Conservation (phyloP, 2,113 vertebrate genomes). For the Crypturellus undulatus region DNA sequence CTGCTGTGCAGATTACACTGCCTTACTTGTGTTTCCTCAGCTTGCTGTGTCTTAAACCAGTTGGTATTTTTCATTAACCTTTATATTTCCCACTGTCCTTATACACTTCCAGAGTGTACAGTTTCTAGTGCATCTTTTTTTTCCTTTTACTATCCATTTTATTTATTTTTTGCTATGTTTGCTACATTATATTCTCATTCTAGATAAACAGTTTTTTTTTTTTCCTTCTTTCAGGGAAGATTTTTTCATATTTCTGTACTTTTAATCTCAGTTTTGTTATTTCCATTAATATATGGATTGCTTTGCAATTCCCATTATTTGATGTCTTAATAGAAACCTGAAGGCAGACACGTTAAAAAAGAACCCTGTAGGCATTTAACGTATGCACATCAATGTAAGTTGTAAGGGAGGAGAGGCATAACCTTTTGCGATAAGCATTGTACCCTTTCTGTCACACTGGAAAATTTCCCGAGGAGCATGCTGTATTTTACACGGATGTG, state of each 20-base stretch:
- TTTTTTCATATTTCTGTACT: background rate
- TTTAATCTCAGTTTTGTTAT: background rate
- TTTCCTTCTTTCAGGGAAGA: background rate
- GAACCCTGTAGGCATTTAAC: background rate
- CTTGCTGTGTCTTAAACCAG: background rate
- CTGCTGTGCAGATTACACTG: background rate
- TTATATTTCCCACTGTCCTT: background rate
- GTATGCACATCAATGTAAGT: background rate
- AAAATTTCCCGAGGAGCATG: background rate
- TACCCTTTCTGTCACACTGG: background rate
- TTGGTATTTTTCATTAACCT: background rate
- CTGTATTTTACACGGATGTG: background rate
- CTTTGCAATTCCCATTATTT: background rate
- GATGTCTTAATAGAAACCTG: background rate
- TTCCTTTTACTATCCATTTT: background rate
- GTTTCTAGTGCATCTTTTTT: background rate
- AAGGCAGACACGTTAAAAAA: background rate
- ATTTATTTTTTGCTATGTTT: background rate
- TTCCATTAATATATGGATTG: background rate
- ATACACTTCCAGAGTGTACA: background rate
- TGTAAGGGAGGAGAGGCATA: background rate
- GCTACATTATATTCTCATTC: background rate
- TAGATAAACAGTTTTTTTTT: background rate
- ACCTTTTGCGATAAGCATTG: background rate
- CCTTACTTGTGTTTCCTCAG: background rate